phyloP scores from a whole-genome alignment of 2,113 vertebrate genomes.

The Poicephalus gulielmi region DNA sequence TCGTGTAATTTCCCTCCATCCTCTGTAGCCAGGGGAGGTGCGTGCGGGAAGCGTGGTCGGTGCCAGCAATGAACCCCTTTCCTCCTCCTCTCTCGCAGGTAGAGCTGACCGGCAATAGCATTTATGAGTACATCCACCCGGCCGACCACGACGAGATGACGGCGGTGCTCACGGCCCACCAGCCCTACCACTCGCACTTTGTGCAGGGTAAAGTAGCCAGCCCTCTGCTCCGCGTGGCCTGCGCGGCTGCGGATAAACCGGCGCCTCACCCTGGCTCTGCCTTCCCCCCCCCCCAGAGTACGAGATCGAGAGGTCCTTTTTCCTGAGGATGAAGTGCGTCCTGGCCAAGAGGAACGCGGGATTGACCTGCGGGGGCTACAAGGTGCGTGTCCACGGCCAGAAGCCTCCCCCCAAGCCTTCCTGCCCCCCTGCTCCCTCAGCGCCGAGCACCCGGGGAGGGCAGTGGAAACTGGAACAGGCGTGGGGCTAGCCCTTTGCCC shows the following conservation, averaged over 20 bases:
- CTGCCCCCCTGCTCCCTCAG: not conserved
- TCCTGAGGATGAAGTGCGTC: conserved; percentile 97
- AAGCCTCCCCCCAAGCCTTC: rapidly evolving
- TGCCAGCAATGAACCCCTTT: not conserved
- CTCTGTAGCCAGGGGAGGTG: not conserved
- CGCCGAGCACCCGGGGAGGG: not conserved
- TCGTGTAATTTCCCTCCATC: too few relatives aligned
- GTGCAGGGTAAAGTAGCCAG: conserved; percentile 84
- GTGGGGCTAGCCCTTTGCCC: not conserved
- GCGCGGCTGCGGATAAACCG: not conserved
- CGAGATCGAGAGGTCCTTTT: conserved; percentile 96
- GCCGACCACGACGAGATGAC: conserved; percentile 98
- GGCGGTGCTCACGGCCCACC: conserved; percentile 93
- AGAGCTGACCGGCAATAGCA: conserved; percentile 98
- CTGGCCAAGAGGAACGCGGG: conserved; percentile 96
- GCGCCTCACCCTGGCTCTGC: not conserved
- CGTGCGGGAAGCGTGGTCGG: not conserved
- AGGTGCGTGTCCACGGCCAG: conserved; percentile 75
- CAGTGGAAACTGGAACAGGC: not conserved
- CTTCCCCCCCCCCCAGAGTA: conserved; percentile 79
- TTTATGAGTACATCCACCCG: conserved; percentile 97
- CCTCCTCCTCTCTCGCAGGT: conserved; percentile 81
- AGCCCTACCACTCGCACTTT: conserved; percentile 96
- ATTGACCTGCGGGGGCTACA: conserved; percentile 96
- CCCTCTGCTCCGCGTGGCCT: too few relatives aligned